phyloP scores from a whole-genome alignment of 2,113 vertebrate species.

The Ammodytes marinus region DNA sequence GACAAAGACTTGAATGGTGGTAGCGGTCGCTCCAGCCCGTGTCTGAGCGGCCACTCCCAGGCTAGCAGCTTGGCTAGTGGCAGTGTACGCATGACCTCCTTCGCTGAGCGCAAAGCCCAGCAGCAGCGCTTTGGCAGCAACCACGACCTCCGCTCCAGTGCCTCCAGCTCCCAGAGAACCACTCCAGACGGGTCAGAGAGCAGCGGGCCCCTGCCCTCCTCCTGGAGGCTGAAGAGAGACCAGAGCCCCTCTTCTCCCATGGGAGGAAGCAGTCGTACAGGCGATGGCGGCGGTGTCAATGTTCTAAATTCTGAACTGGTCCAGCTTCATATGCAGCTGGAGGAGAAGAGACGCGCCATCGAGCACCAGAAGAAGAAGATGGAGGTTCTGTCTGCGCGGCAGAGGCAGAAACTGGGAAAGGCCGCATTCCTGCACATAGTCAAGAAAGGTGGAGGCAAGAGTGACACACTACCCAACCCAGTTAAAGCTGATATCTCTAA shows the following conservation, averaged over 20 bases:
- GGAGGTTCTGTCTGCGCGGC: conserved; percentile 92
- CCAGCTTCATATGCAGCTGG: conserved; percentile 97
- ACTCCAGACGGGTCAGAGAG: conserved; percentile 95
- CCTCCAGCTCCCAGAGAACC: conserved; percentile 96
- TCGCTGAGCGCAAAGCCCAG: conserved; percentile 93
- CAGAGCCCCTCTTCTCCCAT: conserved; percentile 87
- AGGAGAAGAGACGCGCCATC: conserved; percentile 95
- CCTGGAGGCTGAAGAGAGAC: conserved; percentile 92
- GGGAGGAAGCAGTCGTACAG: conserved; percentile 62
- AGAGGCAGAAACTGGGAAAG: conserved; percentile 93
- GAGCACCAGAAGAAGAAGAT: conserved; percentile 96
- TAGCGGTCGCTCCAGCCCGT: conserved; percentile 93
- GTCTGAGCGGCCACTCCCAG: conserved; percentile 91
- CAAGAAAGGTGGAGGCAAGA: conserved; percentile 88
- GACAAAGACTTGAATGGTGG: conserved; percentile 90
- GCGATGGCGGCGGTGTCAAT: conserved; percentile 27
- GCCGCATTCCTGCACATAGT: conserved; percentile 96
- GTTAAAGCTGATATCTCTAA: conserved; percentile 79
- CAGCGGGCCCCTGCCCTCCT: conserved; percentile 87
- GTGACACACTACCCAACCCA: conserved; percentile 81
- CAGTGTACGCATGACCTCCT: conserved; percentile 94
- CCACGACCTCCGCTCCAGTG: conserved; percentile 93
- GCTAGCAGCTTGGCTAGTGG: conserved; percentile 91
- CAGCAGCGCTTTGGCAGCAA: conserved; percentile 90
- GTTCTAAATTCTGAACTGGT: conserved; percentile 91